Percentiles rank a stretch among this genome's conserved stretches.
Conservation (phyloP, 2,113 vertebrate genomes). For the Cebidichthys violaceus region DNA sequence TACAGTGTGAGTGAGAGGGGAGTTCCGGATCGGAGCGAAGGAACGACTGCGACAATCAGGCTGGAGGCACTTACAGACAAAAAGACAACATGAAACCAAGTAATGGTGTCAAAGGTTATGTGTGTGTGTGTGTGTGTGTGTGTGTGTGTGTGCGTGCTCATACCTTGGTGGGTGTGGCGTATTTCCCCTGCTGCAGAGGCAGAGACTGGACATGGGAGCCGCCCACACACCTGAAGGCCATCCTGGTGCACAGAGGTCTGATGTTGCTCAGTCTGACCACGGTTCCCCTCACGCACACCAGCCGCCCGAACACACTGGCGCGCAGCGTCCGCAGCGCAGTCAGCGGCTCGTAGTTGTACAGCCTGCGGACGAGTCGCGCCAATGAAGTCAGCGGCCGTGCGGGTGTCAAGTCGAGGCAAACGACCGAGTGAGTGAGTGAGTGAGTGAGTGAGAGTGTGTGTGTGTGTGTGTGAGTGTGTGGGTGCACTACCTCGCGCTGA, state of each 20-base stretch:
- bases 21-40: conserved; percentile 88
- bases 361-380: conserved; percentile 71
- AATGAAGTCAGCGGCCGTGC: neutral
- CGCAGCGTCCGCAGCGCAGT: conserved; percentile 90
- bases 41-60: conserved; percentile 88
- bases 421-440: neutral
- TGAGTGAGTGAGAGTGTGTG: no score
- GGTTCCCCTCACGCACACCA: conserved; percentile 90
- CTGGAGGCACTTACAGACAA: conserved; percentile 85
- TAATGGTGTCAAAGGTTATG: neutral
- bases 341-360: conserved; percentile 95
- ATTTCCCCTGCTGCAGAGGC: conserved; percentile 92
- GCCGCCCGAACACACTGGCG: conserved; percentile 93
- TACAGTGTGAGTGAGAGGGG: conserved; percentile 93
- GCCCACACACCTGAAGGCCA: conserved; percentile 90
- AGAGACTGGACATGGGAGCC: conserved; percentile 88
- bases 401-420: neutral
- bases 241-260: conserved; percentile 90
- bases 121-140: no score
- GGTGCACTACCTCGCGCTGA: conserved; percentile 88
- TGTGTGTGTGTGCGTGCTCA: neutral
- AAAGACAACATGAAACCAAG: conserved; percentile 1
- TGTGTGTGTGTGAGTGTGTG: neutral
- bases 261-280: conserved; percentile 96
- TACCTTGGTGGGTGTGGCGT: conserved; percentile 91